Conservation (phyloP, 1,140 invertebrate genomes). For the Cotesia glomerata region DNA sequence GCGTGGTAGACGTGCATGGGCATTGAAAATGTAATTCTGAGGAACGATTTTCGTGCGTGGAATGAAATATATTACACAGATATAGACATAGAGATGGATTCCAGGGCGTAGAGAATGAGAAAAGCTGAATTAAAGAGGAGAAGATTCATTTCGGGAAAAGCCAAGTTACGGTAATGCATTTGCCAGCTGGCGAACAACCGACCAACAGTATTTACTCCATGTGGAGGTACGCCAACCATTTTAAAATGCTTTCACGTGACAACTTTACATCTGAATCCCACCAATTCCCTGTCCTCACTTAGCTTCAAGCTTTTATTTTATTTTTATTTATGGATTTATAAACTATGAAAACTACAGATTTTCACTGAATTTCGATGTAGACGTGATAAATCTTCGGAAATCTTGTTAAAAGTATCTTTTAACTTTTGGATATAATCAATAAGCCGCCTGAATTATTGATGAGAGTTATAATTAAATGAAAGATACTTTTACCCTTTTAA, state of each 20-base stretch:
- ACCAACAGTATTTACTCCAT: constrained; percentile 5
- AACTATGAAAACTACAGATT: too few relatives aligned
- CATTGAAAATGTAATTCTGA: constrained; percentile 21
- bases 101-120: not conserved
- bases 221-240: constrained; percentile 13
- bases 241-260: not conserved
- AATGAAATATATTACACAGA: not conserved
- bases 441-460: constrained; percentile 19
- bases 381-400: too few relatives aligned
- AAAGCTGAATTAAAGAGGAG: constrained; percentile 8
- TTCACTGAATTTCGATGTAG: too few relatives aligned
- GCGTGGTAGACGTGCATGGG: not conserved
- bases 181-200: constrained; percentile 26
- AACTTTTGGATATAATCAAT: constrained; percentile 21
- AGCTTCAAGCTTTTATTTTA: too few relatives aligned
- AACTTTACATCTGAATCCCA: not conserved
- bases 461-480: constrained; percentile 17
- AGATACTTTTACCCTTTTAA: constrained; percentile 8
- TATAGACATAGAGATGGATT: too few relatives aligned
- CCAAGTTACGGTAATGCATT: constrained; percentile 34
- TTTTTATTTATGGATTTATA: too few relatives aligned
- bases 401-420: constrained; percentile 9
- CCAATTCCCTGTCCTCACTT: too few relatives aligned
- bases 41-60: constrained; percentile 25
- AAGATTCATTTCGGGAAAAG: constrained; percentile 19